Conservation (phyloP, 1,140 invertebrate species). For the Globodera rostochiensis region DNA sequence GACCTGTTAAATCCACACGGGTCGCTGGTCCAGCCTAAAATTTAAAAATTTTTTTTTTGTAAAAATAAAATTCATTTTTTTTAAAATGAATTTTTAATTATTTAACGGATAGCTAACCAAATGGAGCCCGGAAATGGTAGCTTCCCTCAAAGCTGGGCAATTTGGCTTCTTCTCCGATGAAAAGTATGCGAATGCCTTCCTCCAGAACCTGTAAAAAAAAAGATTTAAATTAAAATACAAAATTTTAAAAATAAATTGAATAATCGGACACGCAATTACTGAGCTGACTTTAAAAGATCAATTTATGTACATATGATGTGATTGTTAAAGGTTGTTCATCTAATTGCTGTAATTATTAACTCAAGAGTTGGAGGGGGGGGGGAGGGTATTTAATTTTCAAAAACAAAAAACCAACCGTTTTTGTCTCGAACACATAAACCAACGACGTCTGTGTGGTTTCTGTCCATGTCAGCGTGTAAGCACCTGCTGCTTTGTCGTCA, state of each 20-base stretch:
- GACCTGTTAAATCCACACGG: constrained; percentile 11
- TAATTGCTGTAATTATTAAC: too few species aligned
- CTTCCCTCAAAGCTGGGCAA: neutral
- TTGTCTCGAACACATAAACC: neutral
- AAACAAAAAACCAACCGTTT: neutral
- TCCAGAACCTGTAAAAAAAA: neutral
- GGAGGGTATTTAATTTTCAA: neutral
- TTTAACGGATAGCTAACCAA: constrained; percentile 1
- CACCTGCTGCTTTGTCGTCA: neutral
- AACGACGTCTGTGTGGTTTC: neutral
- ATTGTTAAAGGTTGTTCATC: too few species aligned
- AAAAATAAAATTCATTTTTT: neutral
- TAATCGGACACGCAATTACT: too few species aligned
- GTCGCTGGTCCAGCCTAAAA: constrained; percentile 17
- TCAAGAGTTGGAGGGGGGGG: too few species aligned
- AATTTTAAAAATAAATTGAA: too few species aligned
- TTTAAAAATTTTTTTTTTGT: neutral
- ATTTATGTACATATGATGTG: too few species aligned
- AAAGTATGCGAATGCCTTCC: neutral
- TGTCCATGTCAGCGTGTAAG: neutral
- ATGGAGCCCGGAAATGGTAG: constrained; percentile 21
- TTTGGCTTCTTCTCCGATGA: neutral
- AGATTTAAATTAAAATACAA: neutral
- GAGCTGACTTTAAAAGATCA: too few species aligned
- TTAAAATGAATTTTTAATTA: neutral